Conservation (phyloP, 2,888 invertebrate species). For the Spisula solida region DNA sequence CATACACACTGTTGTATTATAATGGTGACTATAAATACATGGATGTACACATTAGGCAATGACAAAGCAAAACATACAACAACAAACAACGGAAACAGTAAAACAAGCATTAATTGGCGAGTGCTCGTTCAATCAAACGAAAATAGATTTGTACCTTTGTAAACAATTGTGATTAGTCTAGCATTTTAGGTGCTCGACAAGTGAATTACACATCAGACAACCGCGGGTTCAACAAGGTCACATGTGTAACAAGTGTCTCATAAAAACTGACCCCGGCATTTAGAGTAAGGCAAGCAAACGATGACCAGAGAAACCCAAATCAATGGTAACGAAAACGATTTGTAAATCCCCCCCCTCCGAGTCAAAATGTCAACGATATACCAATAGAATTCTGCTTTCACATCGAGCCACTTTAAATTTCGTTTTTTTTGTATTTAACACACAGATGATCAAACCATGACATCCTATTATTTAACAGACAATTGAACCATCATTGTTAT, state of each 20-base stretch:
- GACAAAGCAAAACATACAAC: not conserved
- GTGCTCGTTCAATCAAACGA: not conserved
- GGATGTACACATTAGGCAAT: not conserved
- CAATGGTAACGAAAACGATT: too few relatives aligned
- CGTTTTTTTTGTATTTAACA: too few relatives aligned
- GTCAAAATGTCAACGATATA: too few relatives aligned
- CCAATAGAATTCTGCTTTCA: too few relatives aligned
- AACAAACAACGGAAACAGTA: not conserved
- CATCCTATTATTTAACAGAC: conserved; percentile 43
- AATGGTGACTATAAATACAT: not conserved
- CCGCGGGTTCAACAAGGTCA: too few relatives aligned
- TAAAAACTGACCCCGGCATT: too few relatives aligned
- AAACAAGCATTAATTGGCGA: not conserved
- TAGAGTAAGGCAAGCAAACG: too few relatives aligned
- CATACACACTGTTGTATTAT: not conserved
- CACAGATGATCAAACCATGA: too few relatives aligned
- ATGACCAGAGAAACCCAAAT: too few relatives aligned
- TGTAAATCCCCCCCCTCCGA: too few relatives aligned
- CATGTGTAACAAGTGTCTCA: too few relatives aligned
- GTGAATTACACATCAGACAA: not conserved
- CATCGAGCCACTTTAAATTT: too few relatives aligned
- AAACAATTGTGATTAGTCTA: not conserved
- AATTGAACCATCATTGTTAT: conserved; percentile 74
- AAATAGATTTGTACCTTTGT: not conserved
- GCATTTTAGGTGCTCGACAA: not conserved